phyloP scores from a whole-genome alignment of 1,140 invertebrate species.

The Eupristina koningsbergeri region DNA sequence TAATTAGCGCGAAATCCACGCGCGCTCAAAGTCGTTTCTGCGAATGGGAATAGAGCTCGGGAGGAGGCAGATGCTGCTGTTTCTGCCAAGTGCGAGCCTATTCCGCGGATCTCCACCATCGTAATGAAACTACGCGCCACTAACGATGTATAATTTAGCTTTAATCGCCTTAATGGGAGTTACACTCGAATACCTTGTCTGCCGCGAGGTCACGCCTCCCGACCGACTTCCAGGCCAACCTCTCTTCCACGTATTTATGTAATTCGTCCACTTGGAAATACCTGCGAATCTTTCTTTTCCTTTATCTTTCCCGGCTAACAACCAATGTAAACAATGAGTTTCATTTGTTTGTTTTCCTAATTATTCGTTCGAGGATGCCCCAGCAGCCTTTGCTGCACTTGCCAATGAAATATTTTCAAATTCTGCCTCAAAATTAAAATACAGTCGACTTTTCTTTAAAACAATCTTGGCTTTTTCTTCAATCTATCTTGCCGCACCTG shows the following conservation, averaged over 20 bases:
- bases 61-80: background rate
- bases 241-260: background rate
- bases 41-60: slow-evolving; percentile 26
- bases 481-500: background rate
- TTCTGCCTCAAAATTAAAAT: background rate
- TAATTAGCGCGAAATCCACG: slow-evolving; percentile 44
- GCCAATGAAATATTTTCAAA: background rate
- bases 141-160: slow-evolving; percentile 54
- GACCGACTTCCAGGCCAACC: background rate
- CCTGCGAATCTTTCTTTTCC: background rate
- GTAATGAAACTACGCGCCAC: slow-evolving; percentile 5
- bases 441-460: background rate
- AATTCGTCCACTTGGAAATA: background rate
- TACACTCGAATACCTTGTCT: background rate
- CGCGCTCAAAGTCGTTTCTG: slow-evolving; percentile 23
- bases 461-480: background rate
- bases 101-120: background rate
- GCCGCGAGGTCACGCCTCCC: background rate
- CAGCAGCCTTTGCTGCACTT: too few relatives aligned
- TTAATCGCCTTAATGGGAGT: slow-evolving; percentile 13
- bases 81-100: background rate
- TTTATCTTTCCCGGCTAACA: background rate
- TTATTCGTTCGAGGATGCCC: too few relatives aligned
- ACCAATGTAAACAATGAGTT: background rate
- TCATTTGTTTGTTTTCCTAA: background rate